Evolutionary conservation across 2,113 vertebrate genomes (phyloP).

Genomic region (Gopherus flavomarginatus): DNA sequence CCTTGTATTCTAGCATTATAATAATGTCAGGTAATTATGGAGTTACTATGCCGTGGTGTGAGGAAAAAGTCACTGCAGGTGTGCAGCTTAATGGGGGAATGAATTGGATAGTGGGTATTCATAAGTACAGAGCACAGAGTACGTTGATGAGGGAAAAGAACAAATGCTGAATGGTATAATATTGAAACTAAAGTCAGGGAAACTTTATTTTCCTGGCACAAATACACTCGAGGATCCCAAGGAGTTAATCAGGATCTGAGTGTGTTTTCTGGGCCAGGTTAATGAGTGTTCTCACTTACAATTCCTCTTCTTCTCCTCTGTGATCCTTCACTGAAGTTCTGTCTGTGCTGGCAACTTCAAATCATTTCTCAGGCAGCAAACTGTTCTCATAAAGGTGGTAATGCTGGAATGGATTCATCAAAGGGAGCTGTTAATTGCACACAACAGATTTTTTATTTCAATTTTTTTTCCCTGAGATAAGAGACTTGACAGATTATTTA

Average conservation of each 20-base stretch:
- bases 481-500: neutral
- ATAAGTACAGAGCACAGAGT: constrained; percentile 53
- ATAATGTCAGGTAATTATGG: constrained; percentile 63
- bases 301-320: neutral
- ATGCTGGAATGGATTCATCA: constrained; percentile 13
- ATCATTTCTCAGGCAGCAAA: rapidly evolving
- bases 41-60: constrained; percentile 55
- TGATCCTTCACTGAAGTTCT: neutral
- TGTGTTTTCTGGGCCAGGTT: neutral
- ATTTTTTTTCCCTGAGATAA: neutral
- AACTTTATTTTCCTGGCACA: neutral
- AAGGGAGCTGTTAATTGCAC: constrained; percentile 44
- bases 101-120: constrained; percentile 63
- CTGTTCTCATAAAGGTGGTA: neutral
- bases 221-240: neutral
- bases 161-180: neutral
- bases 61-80: constrained; percentile 59
- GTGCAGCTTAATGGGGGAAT: constrained; percentile 18
- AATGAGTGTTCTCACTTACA: constrained; percentile 13
- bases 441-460: neutral
- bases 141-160: neutral
- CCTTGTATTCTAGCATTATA: constrained; percentile 57
- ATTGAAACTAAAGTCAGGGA: neutral
- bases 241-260: neutral
- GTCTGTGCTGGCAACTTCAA: neutral